These are phyloP conservation scores for Cinclus mexicanus DNA, from an alignment of 2,113 vertebrate species.

Conservation along the genomic window DNA sequence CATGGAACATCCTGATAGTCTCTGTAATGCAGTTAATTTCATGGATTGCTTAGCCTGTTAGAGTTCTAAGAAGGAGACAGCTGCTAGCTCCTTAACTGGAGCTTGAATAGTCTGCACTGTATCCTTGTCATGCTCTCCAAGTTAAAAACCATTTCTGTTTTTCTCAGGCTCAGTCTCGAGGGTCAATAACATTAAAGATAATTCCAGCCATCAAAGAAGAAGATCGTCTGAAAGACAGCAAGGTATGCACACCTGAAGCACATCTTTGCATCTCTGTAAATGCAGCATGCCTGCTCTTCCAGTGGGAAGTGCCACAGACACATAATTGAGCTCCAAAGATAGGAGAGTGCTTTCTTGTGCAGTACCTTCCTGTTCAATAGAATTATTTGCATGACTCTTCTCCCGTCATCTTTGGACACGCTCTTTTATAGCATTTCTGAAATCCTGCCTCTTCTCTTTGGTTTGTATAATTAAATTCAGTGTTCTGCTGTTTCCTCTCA, in stretches of 20 bases:
- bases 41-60: not conserved
- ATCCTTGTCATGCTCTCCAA: not conserved
- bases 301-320: not conserved
- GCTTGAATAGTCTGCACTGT: not conserved
- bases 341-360: not conserved
- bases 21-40: not conserved
- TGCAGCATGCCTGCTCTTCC: not conserved
- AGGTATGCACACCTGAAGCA: constrained; percentile 68
- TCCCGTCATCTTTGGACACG: not conserved
- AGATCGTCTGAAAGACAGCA: constrained; percentile 87
- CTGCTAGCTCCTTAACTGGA: not conserved
- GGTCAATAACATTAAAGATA: constrained; percentile 94
- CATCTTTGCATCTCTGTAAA: not conserved
- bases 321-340: accelerated
- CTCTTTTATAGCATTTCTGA: not conserved
- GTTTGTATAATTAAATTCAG: accelerated
- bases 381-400: not conserved
- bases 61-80: not conserved
- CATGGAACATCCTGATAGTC: not conserved
- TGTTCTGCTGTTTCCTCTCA: not conserved
- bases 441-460: not conserved
- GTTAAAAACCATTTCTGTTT: not conserved
- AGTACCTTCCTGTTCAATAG: not conserved
- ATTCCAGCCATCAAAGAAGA: constrained; percentile 92
- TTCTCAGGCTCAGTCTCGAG: constrained; percentile 90